These are phyloP conservation scores for Strigamia transsilvanica DNA, from an alignment of 2,888 invertebrate species.

Conservation along the genomic window DNA sequence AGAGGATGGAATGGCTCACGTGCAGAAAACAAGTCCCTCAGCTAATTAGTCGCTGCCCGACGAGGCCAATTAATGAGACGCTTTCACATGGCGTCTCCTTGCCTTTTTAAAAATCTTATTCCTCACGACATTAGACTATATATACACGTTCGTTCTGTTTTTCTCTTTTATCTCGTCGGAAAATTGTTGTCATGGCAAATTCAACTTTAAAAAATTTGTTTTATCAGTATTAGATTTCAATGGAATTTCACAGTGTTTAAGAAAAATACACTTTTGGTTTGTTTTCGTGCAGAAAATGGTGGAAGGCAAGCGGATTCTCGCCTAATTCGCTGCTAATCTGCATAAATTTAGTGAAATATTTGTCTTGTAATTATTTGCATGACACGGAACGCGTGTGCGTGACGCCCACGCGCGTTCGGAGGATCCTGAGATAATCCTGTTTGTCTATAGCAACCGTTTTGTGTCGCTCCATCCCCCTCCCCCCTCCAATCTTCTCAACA, in stretches of 20 bases:
- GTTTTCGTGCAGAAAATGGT: background rate
- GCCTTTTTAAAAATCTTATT: conserved; percentile 41
- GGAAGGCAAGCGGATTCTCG: background rate
- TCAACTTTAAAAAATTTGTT: background rate
- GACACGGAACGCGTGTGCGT: conserved; percentile 43
- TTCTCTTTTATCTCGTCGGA: background rate
- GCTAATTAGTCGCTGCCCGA: conserved; percentile 48
- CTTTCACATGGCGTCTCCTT: conserved; percentile 37
- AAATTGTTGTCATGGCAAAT: conserved; percentile 4
- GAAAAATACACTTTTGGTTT: background rate
- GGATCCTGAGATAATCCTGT: conserved; percentile 19
- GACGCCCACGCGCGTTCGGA: conserved; percentile 22
- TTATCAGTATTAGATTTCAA: conserved; percentile 4
- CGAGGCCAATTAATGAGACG: conserved; percentile 48
- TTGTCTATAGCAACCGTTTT: conserved; percentile 10
- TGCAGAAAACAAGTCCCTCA: conserved; percentile 48
- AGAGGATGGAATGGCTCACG: conserved; percentile 43
- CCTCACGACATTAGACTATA: conserved; percentile 30
- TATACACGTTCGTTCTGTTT: background rate
- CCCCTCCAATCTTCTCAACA: background rate
- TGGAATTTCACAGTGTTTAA: background rate
- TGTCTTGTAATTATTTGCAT: conserved; percentile 28
- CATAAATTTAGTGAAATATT: conserved; percentile 26
- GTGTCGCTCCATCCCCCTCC: background rate
- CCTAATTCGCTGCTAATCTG: background rate